Percentiles rank a stretch among this genome's conserved stretches.
phyloP scores from a whole-genome alignment of 2,113 vertebrate species.

The Micronycteris hirsuta region DNA sequence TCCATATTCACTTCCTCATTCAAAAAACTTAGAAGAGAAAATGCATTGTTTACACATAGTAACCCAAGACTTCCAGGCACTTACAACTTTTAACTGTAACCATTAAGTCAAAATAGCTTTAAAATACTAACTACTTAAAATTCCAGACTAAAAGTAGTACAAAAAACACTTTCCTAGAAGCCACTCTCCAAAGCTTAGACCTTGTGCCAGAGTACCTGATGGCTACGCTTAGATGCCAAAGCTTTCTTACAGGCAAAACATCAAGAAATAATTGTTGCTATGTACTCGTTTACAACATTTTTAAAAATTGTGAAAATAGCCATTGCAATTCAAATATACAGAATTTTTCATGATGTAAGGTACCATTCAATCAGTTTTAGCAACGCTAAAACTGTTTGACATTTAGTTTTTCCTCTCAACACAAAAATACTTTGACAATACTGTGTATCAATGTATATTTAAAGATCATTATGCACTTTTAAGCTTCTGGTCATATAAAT shows the following conservation, averaged over 20 bases:
- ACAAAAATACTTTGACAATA: background rate
- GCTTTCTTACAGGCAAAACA: background rate
- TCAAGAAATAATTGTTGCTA: background rate
- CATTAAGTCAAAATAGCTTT: background rate
- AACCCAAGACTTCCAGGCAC: background rate
- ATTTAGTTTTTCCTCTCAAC: background rate
- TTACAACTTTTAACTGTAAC: background rate
- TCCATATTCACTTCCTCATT: background rate
- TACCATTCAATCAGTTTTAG: background rate
- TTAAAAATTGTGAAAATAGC: background rate
- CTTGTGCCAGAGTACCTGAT: background rate
- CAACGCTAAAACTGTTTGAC: background rate
- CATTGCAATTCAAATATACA: background rate
- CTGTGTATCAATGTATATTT: background rate
- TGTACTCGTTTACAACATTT: background rate
- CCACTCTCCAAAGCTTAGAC: background rate
- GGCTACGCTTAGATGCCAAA: background rate
- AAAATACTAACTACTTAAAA: constrained; percentile 18
- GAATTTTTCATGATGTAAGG: background rate
- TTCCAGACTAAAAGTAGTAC: background rate
- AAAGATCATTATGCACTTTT: background rate
- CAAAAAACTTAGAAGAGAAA: background rate
- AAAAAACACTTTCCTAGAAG: constrained; percentile 25
- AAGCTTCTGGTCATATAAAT: background rate
- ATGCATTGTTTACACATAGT: background rate